phyloP scores from a whole-genome alignment of 2,888 invertebrate species.

The Dicranocentrus wangi region DNA sequence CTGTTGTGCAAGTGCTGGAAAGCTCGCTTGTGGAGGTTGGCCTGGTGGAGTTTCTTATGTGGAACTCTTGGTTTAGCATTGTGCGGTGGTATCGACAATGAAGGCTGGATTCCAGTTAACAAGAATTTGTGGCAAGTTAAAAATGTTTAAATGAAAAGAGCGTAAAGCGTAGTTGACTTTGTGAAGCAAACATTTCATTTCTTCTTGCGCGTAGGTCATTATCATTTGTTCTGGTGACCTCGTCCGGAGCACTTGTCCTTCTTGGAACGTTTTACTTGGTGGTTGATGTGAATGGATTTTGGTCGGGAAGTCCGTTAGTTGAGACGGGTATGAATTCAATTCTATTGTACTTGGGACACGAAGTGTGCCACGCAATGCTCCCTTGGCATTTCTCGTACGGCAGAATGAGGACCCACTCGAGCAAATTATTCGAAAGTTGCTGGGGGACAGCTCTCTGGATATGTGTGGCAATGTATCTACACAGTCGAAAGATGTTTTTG shows the following conservation, averaged over 20 bases:
- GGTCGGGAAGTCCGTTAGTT: conserved; percentile 92
- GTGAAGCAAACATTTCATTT: neutral
- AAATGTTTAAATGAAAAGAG: too few species aligned
- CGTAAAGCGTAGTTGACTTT: too few species aligned
- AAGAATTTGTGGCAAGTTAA: conserved; percentile 87
- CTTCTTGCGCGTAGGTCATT: too few species aligned
- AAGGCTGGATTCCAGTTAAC: conserved; percentile 82
- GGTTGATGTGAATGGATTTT: conserved; percentile 83
- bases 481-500: conserved; percentile 75
- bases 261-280: conserved; percentile 84
- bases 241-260: conserved; percentile 84
- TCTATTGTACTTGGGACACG: conserved; percentile 90
- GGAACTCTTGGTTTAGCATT: conserved; percentile 77
- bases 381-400: conserved; percentile 86
- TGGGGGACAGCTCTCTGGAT: conserved; percentile 91
- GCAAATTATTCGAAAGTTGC: conserved; percentile 82
- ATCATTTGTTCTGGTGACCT: conserved; percentile 89
- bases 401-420: conserved; percentile 82
- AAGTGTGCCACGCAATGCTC: conserved; percentile 81
- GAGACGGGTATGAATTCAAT: conserved; percentile 95
- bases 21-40: conserved; percentile 83
- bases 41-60: conserved; percentile 80
- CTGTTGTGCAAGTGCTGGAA: conserved; percentile 78
- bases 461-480: conserved; percentile 77
- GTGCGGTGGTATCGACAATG: conserved; percentile 62